phyloP scores from a whole-genome alignment of 2,888 invertebrate genomes.

The Punctoribates punctum region DNA sequence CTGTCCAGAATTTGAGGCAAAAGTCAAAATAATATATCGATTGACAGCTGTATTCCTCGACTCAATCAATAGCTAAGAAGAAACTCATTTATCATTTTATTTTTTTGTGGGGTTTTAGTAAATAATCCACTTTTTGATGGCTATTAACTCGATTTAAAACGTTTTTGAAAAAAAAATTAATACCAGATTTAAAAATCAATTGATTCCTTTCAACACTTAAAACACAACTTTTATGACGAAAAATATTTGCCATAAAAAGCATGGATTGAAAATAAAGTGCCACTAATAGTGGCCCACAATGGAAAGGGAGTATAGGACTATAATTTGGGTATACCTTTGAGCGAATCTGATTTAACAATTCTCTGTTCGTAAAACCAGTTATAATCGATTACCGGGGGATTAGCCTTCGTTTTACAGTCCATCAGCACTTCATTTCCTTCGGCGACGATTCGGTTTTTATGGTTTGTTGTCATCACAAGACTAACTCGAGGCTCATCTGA shows the following conservation, averaged over 20 bases:
- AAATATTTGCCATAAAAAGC: no score
- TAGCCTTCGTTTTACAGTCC: constrained; percentile 28
- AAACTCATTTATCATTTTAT: constrained; percentile 4
- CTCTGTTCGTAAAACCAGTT: constrained; percentile 30
- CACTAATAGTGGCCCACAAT: no score
- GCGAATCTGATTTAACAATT: constrained; percentile 3
- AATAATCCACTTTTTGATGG: no score
- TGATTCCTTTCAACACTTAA: no score
- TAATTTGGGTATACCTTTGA: background rate
- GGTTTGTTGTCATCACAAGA: constrained; percentile 32
- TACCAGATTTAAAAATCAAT: no score
- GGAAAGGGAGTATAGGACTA: no score
- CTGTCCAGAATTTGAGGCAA: no score
- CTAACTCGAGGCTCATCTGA: constrained; percentile 19
- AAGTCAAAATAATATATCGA: no score
- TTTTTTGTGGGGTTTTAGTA: background rate
- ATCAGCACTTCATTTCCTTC: constrained; percentile 28
- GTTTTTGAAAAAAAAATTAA: no score
- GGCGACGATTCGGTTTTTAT: constrained; percentile 18
- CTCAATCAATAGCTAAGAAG: background rate
- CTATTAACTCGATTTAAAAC: no score
- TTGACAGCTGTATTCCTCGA: background rate
- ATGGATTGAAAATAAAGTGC: no score
- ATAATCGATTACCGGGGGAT: background rate
- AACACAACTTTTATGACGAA: no score